Conservation (phyloP, 2,113 vertebrate species). For the Calcarius ornatus region DNA sequence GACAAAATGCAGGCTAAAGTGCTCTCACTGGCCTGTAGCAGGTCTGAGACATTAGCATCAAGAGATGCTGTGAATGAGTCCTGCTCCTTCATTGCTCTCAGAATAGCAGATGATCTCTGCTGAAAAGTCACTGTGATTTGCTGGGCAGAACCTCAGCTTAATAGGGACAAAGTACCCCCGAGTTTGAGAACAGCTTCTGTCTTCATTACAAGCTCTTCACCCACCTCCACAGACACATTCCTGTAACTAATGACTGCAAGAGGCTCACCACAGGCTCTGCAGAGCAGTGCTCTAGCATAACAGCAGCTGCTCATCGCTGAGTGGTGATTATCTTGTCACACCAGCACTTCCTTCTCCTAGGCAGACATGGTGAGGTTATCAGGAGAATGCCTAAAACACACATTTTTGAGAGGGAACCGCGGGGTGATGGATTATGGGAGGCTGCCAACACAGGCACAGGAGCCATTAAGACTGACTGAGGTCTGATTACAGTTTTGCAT, state of each 20-base stretch:
- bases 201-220: conserved; percentile 23
- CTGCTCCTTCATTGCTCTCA: not conserved
- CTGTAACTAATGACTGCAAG: not conserved
- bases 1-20: not conserved
- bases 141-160: not conserved
- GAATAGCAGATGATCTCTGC: not conserved
- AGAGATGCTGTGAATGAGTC: not conserved
- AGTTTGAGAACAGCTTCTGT: not conserved
- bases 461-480: not conserved
- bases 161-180: not conserved
- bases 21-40: not conserved
- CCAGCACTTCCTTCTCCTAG: not conserved
- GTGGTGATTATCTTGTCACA: conserved; percentile 34
- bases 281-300: not conserved
- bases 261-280: not conserved
- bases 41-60: not conserved
- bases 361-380: not conserved
- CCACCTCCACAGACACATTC: not conserved
- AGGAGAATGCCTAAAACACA: not conserved
- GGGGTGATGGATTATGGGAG: not conserved
- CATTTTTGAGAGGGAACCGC: not conserved
- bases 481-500: conserved; percentile 41
- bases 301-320: not conserved
- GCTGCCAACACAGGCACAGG: not conserved
- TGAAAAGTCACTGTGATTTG: not conserved